Conservation (phyloP, 2,113 vertebrate species). For the Cavia aperea region DNA sequence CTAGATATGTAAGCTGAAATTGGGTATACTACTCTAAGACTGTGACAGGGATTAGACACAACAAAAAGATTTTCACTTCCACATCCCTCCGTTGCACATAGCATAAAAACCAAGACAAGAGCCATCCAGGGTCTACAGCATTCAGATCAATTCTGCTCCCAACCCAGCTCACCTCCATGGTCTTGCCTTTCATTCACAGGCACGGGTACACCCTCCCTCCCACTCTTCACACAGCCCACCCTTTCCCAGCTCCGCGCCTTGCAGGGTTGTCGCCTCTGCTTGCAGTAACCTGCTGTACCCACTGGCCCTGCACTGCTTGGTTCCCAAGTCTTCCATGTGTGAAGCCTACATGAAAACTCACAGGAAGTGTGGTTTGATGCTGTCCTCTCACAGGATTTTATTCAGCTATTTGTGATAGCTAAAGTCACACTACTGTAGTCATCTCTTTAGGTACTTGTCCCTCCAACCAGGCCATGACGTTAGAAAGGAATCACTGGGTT, state of each 20-base stretch:
- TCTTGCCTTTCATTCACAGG: neutral
- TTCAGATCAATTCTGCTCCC: neutral
- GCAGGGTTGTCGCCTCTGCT: neutral
- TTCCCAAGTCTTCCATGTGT: neutral
- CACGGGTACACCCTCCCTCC: too few relatives aligned
- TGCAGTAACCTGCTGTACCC: neutral
- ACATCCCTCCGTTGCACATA: neutral
- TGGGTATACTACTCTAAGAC: neutral
- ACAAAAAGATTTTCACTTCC: neutral
- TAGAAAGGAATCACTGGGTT: neutral
- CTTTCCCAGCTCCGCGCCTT: neutral
- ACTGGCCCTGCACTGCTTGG: neutral
- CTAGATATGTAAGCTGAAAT: neutral
- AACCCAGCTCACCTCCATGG: neutral
- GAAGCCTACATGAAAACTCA: neutral
- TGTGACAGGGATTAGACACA: neutral
- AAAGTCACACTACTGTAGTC: neutral
- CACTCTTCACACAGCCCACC: neutral
- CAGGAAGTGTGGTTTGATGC: neutral
- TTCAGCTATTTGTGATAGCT: neutral
- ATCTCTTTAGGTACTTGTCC: neutral
- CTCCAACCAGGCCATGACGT: too few relatives aligned
- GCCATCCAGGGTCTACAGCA: neutral
- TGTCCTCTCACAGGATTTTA: neutral
- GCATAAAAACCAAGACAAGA: neutral